phyloP scores from a whole-genome alignment of 2,888 invertebrate genomes.

The Trissonchulus latispiculum region DNA sequence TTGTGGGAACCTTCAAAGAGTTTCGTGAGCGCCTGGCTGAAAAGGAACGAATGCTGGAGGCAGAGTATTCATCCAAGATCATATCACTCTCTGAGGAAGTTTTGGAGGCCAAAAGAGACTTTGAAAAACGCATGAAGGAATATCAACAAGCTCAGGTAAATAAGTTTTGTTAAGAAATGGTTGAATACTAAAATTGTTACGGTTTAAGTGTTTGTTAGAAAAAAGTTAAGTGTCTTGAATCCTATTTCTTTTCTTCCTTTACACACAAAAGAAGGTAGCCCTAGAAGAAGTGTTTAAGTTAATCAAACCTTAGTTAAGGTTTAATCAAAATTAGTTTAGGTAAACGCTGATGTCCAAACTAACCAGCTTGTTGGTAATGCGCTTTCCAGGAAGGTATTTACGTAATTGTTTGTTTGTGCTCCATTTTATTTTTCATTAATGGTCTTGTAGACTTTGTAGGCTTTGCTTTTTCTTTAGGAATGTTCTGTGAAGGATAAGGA shows the following conservation, averaged over 20 bases:
- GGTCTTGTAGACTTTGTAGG: too few species aligned
- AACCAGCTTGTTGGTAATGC: not conserved
- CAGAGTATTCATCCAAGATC: slow-evolving; percentile 44
- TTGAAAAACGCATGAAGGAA: slow-evolving; percentile 49
- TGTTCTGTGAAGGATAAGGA: slow-evolving; percentile 43
- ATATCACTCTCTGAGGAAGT: slow-evolving; percentile 47
- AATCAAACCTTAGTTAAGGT: too few species aligned
- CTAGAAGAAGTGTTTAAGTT: too few species aligned
- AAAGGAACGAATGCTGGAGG: slow-evolving; percentile 41
- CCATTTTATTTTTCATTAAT: too few species aligned
- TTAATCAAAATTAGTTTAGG: too few species aligned
- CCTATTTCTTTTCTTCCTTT: too few species aligned
- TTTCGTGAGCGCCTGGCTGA: slow-evolving; percentile 37
- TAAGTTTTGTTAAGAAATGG: too few species aligned
- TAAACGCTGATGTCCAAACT: not conserved
- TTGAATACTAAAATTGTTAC: too few species aligned
- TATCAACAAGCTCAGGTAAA: slow-evolving; percentile 45
- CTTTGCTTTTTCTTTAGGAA: slow-evolving; percentile 30
- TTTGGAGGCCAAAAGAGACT: slow-evolving; percentile 45
- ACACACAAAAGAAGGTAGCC: too few species aligned
- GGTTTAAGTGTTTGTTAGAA: too few species aligned
- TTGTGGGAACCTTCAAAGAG: slow-evolving; percentile 43
- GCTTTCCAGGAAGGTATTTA: not conserved
- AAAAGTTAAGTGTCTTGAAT: too few species aligned
- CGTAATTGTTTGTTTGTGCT: too few species aligned